Percentiles rank a stretch among this genome's conserved stretches.
These are phyloP conservation scores for Trogon surrucura DNA, from an alignment of 2,113 vertebrate genomes.

Conservation along the genomic window DNA sequence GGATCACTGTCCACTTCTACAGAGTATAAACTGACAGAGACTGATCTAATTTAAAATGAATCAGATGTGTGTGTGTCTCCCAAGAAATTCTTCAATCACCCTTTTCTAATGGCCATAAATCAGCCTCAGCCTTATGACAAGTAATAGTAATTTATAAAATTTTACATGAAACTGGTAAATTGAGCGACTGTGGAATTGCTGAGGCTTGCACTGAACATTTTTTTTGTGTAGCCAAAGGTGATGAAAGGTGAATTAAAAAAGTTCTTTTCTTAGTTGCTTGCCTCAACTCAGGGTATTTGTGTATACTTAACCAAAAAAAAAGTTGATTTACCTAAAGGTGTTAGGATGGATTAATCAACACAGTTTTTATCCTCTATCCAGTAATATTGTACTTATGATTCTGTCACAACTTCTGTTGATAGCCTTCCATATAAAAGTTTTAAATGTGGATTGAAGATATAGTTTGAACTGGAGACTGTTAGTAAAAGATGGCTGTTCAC, in stretches of 20 bases:
- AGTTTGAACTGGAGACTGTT: not conserved
- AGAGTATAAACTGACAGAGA: not conserved
- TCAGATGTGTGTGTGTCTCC: not conserved
- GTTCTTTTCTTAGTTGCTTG: not conserved
- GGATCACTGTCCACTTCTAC: not conserved
- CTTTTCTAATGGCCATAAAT: not conserved
- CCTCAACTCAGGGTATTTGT: not conserved
- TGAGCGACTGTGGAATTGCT: not conserved
- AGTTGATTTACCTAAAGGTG: not conserved
- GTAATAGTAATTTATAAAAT: not conserved
- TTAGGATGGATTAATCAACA: not conserved
- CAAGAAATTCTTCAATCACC: not conserved
- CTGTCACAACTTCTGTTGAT: not conserved
- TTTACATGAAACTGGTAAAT: not conserved
- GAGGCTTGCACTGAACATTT: not conserved
- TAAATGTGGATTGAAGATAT: not conserved
- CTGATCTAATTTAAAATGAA: not conserved
- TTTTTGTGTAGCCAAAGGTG: not conserved
- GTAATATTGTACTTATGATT: not conserved
- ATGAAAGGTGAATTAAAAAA: not conserved
- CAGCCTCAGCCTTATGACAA: not conserved
- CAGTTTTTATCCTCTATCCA: not conserved
- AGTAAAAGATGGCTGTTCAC: not conserved
- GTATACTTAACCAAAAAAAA: not conserved
- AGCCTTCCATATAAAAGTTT: not conserved